Evolutionary conservation across 2,888 invertebrate species (phyloP).

Genomic region (Xanthorhoe spadicearia): DNA sequence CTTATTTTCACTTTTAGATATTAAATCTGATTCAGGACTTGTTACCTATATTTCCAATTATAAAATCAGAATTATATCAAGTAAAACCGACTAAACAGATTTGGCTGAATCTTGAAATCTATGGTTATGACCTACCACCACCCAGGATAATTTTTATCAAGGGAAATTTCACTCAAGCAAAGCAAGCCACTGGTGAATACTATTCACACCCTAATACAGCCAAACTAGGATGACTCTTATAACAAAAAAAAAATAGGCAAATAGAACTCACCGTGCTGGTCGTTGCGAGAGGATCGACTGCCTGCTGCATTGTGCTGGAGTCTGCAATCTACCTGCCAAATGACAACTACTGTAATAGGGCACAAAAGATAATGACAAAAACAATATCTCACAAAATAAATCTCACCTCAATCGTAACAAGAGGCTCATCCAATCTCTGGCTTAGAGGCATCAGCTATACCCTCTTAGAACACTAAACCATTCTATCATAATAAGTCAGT

Average conservation of each 20-base stretch:
- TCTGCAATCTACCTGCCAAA: slow-evolving; percentile 85
- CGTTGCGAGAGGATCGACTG: slow-evolving; percentile 83
- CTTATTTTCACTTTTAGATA: not conserved
- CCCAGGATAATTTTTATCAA: too few relatives aligned
- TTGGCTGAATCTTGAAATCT: too few relatives aligned
- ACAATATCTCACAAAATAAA: slow-evolving; percentile 45
- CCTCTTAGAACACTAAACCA: slow-evolving; percentile 79
- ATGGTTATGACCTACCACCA: too few relatives aligned
- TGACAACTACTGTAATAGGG: slow-evolving; percentile 67
- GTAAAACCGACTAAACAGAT: too few relatives aligned
- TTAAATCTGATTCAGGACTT: not conserved
- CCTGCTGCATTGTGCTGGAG: slow-evolving; percentile 85
- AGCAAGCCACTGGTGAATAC: too few relatives aligned
- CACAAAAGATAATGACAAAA: slow-evolving; percentile 26
- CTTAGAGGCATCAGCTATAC: slow-evolving; percentile 85
- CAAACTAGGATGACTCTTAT: not conserved
- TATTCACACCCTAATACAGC: not conserved
- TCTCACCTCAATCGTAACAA: slow-evolving; percentile 85
- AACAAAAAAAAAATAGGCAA: not conserved
- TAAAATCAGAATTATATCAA: too few relatives aligned
- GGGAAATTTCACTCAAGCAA: too few relatives aligned
- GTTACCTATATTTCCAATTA: too few relatives aligned
- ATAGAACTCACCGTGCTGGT: slow-evolving; percentile 76
- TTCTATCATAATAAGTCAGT: slow-evolving; percentile 79
- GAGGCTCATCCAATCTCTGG: slow-evolving; percentile 83